Conservation (phyloP, 1,140 invertebrate genomes). For the Conopomorpha cramerella region DNA sequence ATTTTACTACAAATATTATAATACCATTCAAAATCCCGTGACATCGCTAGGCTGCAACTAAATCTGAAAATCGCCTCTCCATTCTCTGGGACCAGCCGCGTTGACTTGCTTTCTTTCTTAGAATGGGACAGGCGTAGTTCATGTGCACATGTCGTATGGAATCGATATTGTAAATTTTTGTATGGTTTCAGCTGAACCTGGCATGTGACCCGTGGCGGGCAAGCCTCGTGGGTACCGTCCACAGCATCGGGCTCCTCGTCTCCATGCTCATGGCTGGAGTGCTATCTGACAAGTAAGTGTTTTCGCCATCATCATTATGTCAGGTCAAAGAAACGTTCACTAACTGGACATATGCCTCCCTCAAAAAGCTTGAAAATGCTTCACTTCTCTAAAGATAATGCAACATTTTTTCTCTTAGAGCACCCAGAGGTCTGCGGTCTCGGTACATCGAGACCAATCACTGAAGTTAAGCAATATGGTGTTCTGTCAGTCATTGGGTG, state of each 20-base stretch:
- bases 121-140: too few relatives aligned
- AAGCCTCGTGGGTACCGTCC: slow-evolving; percentile 71
- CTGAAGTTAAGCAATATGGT: too few relatives aligned
- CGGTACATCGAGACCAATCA: too few relatives aligned
- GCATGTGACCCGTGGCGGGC: slow-evolving; percentile 67
- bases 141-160: too few relatives aligned
- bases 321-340: too few relatives aligned
- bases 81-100: background rate
- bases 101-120: background rate
- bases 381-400: too few relatives aligned
- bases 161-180: background rate
- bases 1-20: background rate
- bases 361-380: too few relatives aligned
- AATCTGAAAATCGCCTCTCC: background rate
- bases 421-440: too few relatives aligned
- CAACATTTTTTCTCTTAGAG: too few relatives aligned
- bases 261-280: slow-evolving; percentile 67
- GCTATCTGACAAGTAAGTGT: slow-evolving; percentile 65
- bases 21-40: background rate
- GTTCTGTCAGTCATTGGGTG: too few relatives aligned
- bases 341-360: too few relatives aligned
- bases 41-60: background rate
- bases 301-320: too few relatives aligned
- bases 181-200: slow-evolving; percentile 26
- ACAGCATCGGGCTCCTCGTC: slow-evolving; percentile 70